Percentiles rank a stretch among this genome's conserved stretches.
phyloP scores from a whole-genome alignment of 2,113 vertebrate genomes.

The Harpagus bidentatus region DNA sequence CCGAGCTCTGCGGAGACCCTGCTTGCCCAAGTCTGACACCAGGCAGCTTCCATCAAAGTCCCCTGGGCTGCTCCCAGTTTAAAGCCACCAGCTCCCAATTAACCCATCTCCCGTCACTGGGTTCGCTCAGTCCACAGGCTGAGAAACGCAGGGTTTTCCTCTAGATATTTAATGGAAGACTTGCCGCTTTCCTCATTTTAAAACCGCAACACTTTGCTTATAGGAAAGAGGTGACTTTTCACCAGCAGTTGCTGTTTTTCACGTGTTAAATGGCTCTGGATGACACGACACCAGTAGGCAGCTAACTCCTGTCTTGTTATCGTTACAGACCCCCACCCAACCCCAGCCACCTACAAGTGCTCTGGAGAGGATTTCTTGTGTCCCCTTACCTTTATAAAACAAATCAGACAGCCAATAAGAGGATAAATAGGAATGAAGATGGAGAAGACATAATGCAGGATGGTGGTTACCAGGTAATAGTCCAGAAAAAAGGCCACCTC shows the following conservation, averaged over 20 bases:
- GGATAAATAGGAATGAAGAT: slow-evolving; percentile 89
- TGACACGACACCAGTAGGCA: too few relatives aligned
- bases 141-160: neutral
- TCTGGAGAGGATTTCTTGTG: neutral
- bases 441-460: slow-evolving; percentile 86
- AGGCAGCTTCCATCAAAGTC: neutral
- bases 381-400: slow-evolving; percentile 85
- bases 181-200: neutral
- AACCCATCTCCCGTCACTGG: neutral
- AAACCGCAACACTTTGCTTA: neutral
- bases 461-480: slow-evolving; percentile 58
- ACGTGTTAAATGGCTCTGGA: fast-evolving
- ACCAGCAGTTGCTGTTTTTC: neutral
- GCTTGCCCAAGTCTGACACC: neutral
- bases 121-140: neutral
- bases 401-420: slow-evolving; percentile 90
- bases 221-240: neutral
- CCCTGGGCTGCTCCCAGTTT: neutral
- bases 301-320: too few relatives aligned
- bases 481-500: slow-evolving; percentile 81
- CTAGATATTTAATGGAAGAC: neutral
- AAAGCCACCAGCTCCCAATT: neutral
- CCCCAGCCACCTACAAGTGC: neutral
- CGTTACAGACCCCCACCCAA: neutral
- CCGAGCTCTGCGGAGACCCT: neutral